phyloP scores from a whole-genome alignment of 2,113 vertebrate species.

The Clarias magur region DNA sequence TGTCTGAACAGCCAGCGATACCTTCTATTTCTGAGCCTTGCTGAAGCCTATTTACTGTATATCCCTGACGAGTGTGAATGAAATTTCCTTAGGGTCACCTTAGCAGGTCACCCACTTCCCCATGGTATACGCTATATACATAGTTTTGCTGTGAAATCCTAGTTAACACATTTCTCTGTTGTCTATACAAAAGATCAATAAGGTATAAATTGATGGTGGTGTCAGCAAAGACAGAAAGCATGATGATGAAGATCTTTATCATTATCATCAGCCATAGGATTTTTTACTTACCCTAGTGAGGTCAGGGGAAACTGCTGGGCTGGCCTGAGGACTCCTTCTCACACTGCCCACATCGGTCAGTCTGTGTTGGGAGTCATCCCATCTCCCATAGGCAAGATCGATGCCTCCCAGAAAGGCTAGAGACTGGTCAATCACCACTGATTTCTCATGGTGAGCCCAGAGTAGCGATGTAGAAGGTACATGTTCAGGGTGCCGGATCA shows the following conservation, averaged over 20 bases:
- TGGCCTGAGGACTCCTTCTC: slow-evolving; percentile 51
- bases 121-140: not conserved
- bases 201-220: not conserved
- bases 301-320: slow-evolving; percentile 47
- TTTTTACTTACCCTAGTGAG: slow-evolving; percentile 37
- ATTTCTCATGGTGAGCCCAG: slow-evolving; percentile 81
- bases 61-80: not conserved
- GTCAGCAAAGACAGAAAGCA: not conserved
- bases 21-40: slow-evolving; percentile 24
- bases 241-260: not conserved
- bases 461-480: slow-evolving; percentile 69
- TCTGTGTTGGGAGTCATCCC: slow-evolving; percentile 73
- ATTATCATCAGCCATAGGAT: not conserved
- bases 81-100: not conserved
- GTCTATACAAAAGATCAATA: not conserved
- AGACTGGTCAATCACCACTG: slow-evolving; percentile 74
- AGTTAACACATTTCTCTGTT: not conserved
- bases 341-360: slow-evolving; percentile 67
- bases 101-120: not conserved
- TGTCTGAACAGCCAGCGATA: slow-evolving; percentile 46
- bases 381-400: slow-evolving; percentile 77
- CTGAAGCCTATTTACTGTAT: slow-evolving; percentile 5
- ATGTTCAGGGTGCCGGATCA: slow-evolving; percentile 77
- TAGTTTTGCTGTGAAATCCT: not conserved
- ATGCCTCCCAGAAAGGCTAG: slow-evolving; percentile 75